phyloP scores from a whole-genome alignment of 1,140 invertebrate genomes.

The Diplogasteroides magnus region DNA sequence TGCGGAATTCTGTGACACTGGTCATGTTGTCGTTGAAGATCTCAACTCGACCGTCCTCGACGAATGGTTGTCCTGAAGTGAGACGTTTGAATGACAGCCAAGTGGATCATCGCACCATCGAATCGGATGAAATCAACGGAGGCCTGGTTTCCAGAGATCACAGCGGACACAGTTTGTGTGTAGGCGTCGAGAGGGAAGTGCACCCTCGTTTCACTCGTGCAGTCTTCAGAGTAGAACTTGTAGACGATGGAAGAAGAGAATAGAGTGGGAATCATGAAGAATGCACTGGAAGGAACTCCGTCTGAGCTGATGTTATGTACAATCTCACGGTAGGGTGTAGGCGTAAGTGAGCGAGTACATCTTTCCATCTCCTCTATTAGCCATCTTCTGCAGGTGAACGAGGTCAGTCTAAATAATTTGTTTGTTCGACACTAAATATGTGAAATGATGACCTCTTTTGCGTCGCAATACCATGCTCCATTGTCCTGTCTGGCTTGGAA shows the following conservation, averaged over 20 bases:
- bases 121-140: neutral
- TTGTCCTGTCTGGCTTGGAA: slow-evolving; percentile 6
- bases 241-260: neutral
- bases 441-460: neutral
- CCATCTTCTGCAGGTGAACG: neutral
- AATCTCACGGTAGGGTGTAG: neutral
- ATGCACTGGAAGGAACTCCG: neutral
- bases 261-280: neutral
- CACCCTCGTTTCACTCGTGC: neutral
- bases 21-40: neutral
- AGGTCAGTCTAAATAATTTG: neutral
- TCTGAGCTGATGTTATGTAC: neutral
- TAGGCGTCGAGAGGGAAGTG: neutral
- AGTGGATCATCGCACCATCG: neutral
- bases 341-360: neutral
- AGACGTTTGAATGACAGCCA: too few species aligned
- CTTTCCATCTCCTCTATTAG: neutral
- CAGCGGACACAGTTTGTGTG: neutral
- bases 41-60: neutral
- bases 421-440: neutral
- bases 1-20: neutral
- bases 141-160: neutral
- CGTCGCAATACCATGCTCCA: neutral
- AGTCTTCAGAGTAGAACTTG: neutral
- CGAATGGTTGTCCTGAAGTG: neutral